Evolutionary conservation across 2,888 invertebrate genomes (phyloP).

Genomic region (Phlogophora meticulosa): DNA sequence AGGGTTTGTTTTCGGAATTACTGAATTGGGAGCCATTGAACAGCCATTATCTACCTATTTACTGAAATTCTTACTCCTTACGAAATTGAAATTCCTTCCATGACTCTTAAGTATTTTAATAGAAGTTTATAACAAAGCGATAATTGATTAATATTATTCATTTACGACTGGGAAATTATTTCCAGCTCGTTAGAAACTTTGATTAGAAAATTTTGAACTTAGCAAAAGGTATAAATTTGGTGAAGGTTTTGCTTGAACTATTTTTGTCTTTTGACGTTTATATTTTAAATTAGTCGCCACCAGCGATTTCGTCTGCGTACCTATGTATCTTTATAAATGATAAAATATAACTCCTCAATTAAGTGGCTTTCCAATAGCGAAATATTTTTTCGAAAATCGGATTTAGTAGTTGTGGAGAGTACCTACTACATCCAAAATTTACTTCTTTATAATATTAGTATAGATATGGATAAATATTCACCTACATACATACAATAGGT

Average conservation of each 20-base stretch:
- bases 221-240: not conserved
- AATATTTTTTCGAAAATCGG: no score
- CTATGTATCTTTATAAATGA: no score
- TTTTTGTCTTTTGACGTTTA: not conserved
- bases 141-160: constrained; percentile 24
- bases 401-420: no score
- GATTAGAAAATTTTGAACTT: constrained; percentile 2
- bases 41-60: no score
- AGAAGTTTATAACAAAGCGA: constrained; percentile 13
- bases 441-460: no score
- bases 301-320: no score
- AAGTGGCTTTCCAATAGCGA: no score
- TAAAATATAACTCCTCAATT: no score
- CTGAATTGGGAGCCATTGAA: not conserved
- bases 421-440: no score
- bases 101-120: constrained; percentile 9
- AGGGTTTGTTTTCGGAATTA: not conserved
- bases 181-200: constrained; percentile 8
- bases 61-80: not conserved
- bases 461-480: no score
- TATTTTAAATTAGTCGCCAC: no score
- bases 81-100: constrained; percentile 7
- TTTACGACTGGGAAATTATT: constrained; percentile 25
- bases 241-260: not conserved
- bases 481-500: no score